Evolutionary conservation across 2,797 vertebrate genomes (phyloP).

Genomic region (Cyclopterus lumpus): DNA sequence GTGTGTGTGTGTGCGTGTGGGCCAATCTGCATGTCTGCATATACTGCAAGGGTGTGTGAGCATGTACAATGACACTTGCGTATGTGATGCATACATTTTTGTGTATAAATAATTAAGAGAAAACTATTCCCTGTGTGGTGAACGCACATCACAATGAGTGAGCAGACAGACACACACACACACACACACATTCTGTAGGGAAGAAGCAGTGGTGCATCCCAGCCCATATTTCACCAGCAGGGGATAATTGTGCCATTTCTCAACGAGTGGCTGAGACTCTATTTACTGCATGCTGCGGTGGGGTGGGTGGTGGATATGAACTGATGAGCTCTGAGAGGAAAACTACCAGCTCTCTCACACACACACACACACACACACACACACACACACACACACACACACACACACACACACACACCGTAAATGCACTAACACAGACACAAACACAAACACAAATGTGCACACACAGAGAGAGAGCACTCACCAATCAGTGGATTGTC

Average conservation of each 20-base stretch:
- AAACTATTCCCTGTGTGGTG: constrained; percentile 49
- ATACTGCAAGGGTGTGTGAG: constrained; percentile 1
- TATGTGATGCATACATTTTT: constrained; percentile 12
- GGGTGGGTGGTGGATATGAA: constrained; percentile 80
- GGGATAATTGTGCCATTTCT: constrained; percentile 86
- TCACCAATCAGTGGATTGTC: constrained; percentile 76
- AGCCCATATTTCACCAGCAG: constrained; percentile 83
- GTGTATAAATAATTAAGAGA: constrained; percentile 37
- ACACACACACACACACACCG: constrained; percentile 40
- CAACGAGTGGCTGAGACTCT: constrained; percentile 82
- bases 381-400: constrained; percentile 41
- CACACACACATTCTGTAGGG: constrained; percentile 59
- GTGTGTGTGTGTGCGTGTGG: constrained; percentile 5
- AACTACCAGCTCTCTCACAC: constrained; percentile 75
- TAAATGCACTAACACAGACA: constrained; percentile 23
- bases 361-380: constrained; percentile 43
- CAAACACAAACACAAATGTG: constrained; percentile 27
- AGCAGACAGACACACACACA: constrained; percentile 30
- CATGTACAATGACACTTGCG: constrained; percentile 31
- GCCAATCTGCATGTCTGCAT: not conserved
- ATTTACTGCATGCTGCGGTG: constrained; percentile 83
- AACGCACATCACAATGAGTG: constrained; percentile 51
- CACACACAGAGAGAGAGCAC: constrained; percentile 43
- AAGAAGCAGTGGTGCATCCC: constrained; percentile 80
- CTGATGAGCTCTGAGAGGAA: constrained; percentile 81